These are phyloP conservation scores for Oreortyx pictus DNA, from an alignment of 2,797 vertebrate genomes.

Conservation along the genomic window DNA sequence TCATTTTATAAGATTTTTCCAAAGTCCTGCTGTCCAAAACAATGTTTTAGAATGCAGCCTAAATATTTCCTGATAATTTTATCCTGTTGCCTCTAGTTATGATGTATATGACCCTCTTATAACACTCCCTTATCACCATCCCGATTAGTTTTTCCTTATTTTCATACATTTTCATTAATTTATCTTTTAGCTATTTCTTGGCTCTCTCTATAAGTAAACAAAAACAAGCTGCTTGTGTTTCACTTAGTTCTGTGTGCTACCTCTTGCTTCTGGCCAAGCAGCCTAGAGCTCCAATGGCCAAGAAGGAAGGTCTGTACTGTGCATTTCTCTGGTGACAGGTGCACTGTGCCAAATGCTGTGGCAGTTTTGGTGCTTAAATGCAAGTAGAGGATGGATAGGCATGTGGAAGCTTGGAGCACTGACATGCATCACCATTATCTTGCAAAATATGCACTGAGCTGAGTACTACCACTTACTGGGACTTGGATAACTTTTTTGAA, in stretches of 20 bases:
- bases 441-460: not conserved
- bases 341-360: not conserved
- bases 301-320: rapidly evolving
- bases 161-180: not conserved
- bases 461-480: not conserved
- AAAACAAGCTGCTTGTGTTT: not conserved
- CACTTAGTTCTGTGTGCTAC: not conserved
- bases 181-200: not conserved
- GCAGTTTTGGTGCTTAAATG: not conserved
- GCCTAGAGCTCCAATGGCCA: not conserved
- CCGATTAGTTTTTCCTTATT: not conserved
- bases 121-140: not conserved
- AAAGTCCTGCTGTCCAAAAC: not conserved
- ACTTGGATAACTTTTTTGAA: not conserved
- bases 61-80: not conserved
- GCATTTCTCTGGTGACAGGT: rapidly evolving
- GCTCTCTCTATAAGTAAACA: not conserved
- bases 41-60: not conserved
- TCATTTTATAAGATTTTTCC: not conserved
- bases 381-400: not conserved
- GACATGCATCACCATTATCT: rapidly evolving
- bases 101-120: rapidly evolving
- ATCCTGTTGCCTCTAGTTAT: not conserved
- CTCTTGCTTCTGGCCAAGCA: not conserved
- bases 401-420: not conserved